A percentile compares a stretch with the other conserved stretches of the same genome.
These are phyloP conservation scores for Galerucella pusilla DNA, from an alignment of 2,888 invertebrate species.

Conservation along the genomic window DNA sequence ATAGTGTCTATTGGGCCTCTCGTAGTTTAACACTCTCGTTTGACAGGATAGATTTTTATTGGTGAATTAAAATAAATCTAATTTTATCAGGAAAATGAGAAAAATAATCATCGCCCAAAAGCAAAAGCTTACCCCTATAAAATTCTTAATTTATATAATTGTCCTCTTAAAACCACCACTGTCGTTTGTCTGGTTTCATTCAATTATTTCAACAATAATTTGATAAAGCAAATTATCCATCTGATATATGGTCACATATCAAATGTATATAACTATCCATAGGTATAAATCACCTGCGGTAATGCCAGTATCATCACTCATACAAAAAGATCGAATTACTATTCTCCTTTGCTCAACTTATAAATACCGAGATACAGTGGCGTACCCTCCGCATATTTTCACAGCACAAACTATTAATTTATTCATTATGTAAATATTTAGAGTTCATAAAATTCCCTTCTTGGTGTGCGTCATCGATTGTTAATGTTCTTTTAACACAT, in stretches of 20 bases:
- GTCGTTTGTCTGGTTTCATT: constrained; percentile 12
- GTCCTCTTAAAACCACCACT: neutral
- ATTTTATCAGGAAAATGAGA: no score
- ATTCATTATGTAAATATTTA: no score
- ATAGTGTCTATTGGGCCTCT: no score
- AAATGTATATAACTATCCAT: constrained; percentile 19
- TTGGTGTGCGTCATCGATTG: no score
- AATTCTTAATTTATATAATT: neutral
- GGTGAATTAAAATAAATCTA: no score
- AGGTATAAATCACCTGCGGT: constrained; percentile 28
- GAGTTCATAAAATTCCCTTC: no score
- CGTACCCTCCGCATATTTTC: neutral
- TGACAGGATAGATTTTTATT: no score
- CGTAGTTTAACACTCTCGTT: no score
- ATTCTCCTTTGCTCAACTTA: constrained; percentile 18
- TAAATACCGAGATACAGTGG: constrained; percentile 21
- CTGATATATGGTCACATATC: constrained; percentile 30
- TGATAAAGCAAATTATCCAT: constrained; percentile 27
- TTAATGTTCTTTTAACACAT: no score
- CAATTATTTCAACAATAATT: constrained; percentile 28
- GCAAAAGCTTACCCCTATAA: neutral
- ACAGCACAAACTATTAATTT: no score
- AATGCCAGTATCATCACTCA: constrained; percentile 31
- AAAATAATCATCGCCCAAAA: neutral
- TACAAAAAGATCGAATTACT: constrained; percentile 27